Percentiles rank a stretch among this genome's conserved stretches.
These are phyloP conservation scores for Tauraco erythrolophus DNA, from an alignment of 2,113 vertebrate genomes.

Conservation along the genomic window DNA sequence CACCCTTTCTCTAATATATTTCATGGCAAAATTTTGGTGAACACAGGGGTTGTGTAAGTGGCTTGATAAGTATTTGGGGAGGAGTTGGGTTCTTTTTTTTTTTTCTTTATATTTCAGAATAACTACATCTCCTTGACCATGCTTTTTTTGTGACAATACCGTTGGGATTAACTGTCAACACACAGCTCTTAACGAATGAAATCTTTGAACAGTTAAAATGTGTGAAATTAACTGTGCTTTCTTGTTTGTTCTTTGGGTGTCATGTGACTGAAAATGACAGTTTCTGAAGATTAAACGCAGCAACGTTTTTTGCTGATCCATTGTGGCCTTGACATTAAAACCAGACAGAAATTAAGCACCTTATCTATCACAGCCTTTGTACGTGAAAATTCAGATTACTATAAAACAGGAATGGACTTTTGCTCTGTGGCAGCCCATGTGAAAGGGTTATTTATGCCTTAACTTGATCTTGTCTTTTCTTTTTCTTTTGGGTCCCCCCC, in stretches of 20 bases:
- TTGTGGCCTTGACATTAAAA: conserved; percentile 12
- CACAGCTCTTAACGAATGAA: not conserved
- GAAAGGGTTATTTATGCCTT: not conserved
- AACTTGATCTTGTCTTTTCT: not conserved
- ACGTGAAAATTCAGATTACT: not conserved
- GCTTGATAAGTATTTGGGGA: not conserved
- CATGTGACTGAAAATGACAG: not conserved
- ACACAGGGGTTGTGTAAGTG: not conserved
- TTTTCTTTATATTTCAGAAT: not conserved
- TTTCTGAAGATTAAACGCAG: not conserved
- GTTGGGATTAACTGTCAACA: not conserved
- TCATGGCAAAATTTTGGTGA: not conserved
- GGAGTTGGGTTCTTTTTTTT: not conserved
- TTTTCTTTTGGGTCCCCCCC: too few relatives aligned
- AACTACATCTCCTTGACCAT: not conserved
- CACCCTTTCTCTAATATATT: not conserved
- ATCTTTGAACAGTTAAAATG: not conserved
- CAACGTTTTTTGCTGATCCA: not conserved
- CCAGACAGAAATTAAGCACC: not conserved
- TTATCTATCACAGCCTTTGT: not conserved
- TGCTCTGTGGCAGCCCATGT: not conserved
- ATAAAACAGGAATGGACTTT: not conserved
- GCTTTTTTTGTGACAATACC: not conserved
- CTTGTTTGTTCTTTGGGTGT: not conserved
- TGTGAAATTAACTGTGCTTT: conserved; percentile 25